Base-by-base conservation (phyloP, 2,888 invertebrate species). In the Stratiomys singularior region DNA sequence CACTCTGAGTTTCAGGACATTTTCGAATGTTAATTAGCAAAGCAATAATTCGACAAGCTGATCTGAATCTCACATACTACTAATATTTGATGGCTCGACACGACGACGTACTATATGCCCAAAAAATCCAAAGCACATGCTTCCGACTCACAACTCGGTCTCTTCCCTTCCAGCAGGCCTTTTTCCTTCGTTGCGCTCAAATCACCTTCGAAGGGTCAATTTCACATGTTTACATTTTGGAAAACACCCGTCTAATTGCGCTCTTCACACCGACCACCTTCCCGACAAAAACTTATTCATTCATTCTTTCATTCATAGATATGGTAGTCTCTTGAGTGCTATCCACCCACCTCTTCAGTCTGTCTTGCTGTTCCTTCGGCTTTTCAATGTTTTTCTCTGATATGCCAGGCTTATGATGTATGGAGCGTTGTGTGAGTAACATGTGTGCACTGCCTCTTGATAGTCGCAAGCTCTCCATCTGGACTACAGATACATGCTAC, bases 261-360 rank as follows among this genome's bases (percentile, higher is more conserved):
- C 64, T 66, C 66, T 37, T 66, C 66, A 66, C 66, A 66, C 66
- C 66, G 37, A 27, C 21, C 37, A 28, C 66, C 3, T 66, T n/a
- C 21, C 2, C 1, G 27, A 4, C 25, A 66, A 66, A 66, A 28
- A 37, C 37, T 18, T 30, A 18, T 69, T 69, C 69, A 69, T 69
- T 69, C 69, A 69, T 69, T 44, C 3, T 69, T 25, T 9, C 67
- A 46, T 64, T 64, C 64, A 67, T 67, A 46, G 46, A 23, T 64
- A 64, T 64, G 30, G 28, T 67, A 27, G 28, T n/a, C 64, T 13
- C 64, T 64, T 30, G 27, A 64, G 28, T 28, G 28, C 28, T 28
- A 64, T 28, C 64, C 64, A 64, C 64, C 30, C 25, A 18, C 28
- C 11, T 7, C 18, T 18, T 27, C 27, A 13, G 37, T 9, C 3